phyloP scores from a whole-genome alignment of 2,888 invertebrate genomes.

The Rotaria socialis region DNA sequence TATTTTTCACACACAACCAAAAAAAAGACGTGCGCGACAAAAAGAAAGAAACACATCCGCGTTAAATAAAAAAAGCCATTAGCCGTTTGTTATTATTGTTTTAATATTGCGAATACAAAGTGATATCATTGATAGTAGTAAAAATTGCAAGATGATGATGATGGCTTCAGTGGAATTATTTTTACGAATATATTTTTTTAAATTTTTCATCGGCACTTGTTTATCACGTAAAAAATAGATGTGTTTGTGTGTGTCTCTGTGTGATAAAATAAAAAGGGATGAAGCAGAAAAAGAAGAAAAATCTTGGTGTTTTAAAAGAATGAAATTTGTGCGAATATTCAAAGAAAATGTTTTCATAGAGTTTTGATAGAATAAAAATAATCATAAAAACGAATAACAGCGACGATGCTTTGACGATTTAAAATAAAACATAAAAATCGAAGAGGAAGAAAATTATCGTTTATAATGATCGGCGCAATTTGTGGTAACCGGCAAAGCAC shows the following conservation, averaged over 20 bases:
- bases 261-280: background rate
- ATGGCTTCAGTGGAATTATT: constrained; percentile 26
- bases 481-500: background rate
- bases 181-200: background rate
- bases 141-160: background rate
- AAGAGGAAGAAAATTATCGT: background rate
- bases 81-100: background rate
- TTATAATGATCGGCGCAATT: constrained; percentile 4
- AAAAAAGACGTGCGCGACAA: background rate
- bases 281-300: background rate
- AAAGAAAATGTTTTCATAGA: background rate
- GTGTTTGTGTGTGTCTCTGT: background rate
- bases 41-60: background rate
- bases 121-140: background rate
- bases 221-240: background rate
- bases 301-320: constrained; percentile 20
- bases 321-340: background rate
- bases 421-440: background rate
- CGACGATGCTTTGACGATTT: constrained; percentile 7
- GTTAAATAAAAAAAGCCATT: background rate
- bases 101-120: constrained; percentile 13
- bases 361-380: background rate
- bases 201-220: background rate
- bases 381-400: constrained; percentile 13
- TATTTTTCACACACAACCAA: background rate